These are phyloP conservation scores for Mechanitis messenoides DNA, from an alignment of 2,888 invertebrate genomes.

Conservation along the genomic window DNA sequence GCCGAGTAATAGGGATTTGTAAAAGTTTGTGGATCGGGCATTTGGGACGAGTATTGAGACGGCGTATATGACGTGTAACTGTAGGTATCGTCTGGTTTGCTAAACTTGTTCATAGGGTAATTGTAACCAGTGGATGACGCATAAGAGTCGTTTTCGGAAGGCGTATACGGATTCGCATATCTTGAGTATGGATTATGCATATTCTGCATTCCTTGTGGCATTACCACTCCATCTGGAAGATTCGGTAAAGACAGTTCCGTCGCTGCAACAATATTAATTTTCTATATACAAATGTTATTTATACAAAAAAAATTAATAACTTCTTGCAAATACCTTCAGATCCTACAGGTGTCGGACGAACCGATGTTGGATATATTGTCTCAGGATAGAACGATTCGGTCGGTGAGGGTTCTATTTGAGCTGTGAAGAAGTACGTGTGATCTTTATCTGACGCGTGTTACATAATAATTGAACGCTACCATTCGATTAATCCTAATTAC, in stretches of 20 bases:
- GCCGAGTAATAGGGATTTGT: constrained; percentile 58
- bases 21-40: constrained; percentile 52
- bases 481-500: constrained; percentile 33
- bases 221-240: constrained; percentile 59
- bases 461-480: not conserved
- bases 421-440: constrained; percentile 36
- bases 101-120: constrained; percentile 44
- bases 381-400: constrained; percentile 62
- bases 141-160: constrained; percentile 47
- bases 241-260: constrained; percentile 56
- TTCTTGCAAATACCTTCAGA: constrained; percentile 75
- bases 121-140: constrained; percentile 43
- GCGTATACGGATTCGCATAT: constrained; percentile 44
- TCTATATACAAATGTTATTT: constrained; percentile 4
- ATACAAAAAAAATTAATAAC: constrained; percentile 9
- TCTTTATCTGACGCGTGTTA: not conserved
- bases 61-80: constrained; percentile 59
- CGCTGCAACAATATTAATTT: constrained; percentile 46
- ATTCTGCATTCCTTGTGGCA: constrained; percentile 44
- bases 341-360: constrained; percentile 83
- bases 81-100: constrained; percentile 52
- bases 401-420: constrained; percentile 46
- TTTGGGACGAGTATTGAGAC: constrained; percentile 49
- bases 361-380: constrained; percentile 76
- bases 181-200: constrained; percentile 49